These are phyloP conservation scores for Neosilurus hyrtlii DNA, from an alignment of 2,797 vertebrate species.

Conservation along the genomic window DNA sequence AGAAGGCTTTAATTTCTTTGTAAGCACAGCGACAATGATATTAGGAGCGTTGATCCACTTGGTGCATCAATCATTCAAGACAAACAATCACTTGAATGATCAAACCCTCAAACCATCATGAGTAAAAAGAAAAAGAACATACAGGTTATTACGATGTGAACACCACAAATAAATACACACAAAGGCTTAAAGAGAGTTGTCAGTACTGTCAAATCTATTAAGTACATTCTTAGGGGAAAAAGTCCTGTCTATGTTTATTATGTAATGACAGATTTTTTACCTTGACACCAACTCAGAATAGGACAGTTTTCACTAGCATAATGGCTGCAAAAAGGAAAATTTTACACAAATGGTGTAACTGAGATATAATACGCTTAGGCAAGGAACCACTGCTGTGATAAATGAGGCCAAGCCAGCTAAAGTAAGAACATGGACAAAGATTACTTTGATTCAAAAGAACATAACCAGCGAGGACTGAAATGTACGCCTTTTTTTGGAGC, in stretches of 20 bases:
- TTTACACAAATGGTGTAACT: not conserved
- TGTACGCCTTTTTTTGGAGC: not conserved
- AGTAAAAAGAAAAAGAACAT: no score
- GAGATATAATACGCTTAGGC: not conserved
- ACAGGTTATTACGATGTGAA: no score
- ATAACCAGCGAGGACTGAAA: no score
- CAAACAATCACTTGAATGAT: no score
- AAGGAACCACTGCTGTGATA: not conserved
- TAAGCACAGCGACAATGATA: no score
- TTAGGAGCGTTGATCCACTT: no score
- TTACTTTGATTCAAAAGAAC: not conserved
- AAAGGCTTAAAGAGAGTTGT: no score
- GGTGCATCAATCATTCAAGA: no score
- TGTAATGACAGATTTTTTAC: not conserved
- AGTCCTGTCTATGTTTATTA: not conserved
- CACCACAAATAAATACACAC: no score
- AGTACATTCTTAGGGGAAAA: not conserved
- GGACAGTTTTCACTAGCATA: not conserved
- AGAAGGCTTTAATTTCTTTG: no score
- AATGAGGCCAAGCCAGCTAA: not conserved
- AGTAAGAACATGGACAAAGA: not conserved
- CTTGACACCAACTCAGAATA: not conserved
- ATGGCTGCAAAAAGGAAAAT: not conserved
- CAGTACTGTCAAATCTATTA: not conserved
- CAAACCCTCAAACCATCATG: no score